Evolutionary conservation across 30 jellyfish, hydroid and myxozoan species (phyloP).

Genomic region (Aurelia coerulea): DNA sequence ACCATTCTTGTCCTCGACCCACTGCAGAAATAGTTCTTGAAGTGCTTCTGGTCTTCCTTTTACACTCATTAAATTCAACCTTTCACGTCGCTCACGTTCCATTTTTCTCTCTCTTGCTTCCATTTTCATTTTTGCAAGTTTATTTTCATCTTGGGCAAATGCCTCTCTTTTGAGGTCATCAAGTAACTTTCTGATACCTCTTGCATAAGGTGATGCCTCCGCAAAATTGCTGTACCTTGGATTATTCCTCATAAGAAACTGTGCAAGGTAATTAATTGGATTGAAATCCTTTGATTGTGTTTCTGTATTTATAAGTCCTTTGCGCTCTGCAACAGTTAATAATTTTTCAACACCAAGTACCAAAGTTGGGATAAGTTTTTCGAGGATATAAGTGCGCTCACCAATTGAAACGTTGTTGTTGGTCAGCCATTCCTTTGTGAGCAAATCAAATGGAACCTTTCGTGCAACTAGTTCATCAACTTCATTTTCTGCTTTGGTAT

Average conservation of each 20-base stretch:
- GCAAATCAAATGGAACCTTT: slow-evolving; percentile 78
- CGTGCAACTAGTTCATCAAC: slow-evolving; percentile 72
- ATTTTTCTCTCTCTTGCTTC: slow-evolving; percentile 76
- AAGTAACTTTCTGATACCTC: slow-evolving; percentile 68
- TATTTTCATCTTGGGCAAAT: slow-evolving; percentile 73
- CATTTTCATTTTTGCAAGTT: slow-evolving; percentile 74
- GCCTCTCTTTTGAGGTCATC: slow-evolving; percentile 81
- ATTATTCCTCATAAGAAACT: slow-evolving; percentile 86
- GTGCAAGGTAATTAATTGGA: slow-evolving; percentile 88
- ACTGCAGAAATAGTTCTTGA: slow-evolving; percentile 73
- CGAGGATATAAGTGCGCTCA: slow-evolving; percentile 74
- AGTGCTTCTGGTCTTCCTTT: slow-evolving; percentile 83
- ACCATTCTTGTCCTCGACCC: slow-evolving; percentile 79
- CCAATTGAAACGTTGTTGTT: slow-evolving; percentile 54
- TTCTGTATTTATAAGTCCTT: slow-evolving; percentile 49
- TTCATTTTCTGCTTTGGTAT: slow-evolving; percentile 65
- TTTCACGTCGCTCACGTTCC: slow-evolving; percentile 60
- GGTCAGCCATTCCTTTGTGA: slow-evolving; percentile 82
- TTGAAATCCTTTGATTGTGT: slow-evolving; percentile 61
- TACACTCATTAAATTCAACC: slow-evolving; percentile 32
- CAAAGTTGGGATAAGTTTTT: slow-evolving; percentile 86
- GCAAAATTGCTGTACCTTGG: slow-evolving; percentile 90
- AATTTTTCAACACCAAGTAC: slow-evolving; percentile 86
- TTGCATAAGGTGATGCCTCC: slow-evolving; percentile 87
- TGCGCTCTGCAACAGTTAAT: slow-evolving; percentile 48